Percentiles rank a stretch among this genome's conserved stretches.
phyloP scores from a whole-genome alignment of 30 jellyfish, hydroid and myxozoan genomes.

The Aurelia coerulea region DNA sequence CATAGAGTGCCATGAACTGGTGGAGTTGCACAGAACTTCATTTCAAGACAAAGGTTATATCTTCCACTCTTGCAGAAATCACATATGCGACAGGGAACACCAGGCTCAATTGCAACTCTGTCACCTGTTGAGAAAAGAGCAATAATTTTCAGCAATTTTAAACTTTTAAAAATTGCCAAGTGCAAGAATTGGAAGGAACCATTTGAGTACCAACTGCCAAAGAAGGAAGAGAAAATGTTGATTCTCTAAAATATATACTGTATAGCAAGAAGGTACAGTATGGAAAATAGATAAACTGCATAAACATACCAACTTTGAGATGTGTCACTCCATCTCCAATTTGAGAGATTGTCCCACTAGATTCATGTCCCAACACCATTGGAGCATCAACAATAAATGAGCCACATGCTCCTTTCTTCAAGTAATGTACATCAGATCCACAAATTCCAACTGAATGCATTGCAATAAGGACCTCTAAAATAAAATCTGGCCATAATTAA shows the following conservation, averaged over 20 bases:
- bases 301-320: conserved; percentile 70
- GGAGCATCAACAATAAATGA: conserved; percentile 90
- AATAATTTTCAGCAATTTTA: neutral
- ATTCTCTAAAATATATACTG: too few species aligned
- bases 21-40: conserved; percentile 92
- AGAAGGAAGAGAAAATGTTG: neutral
- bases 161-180: neutral
- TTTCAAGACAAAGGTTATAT: conserved; percentile 86
- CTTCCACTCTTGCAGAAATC: conserved; percentile 86
- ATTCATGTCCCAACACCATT: conserved; percentile 97
- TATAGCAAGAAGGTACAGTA: too few species aligned
- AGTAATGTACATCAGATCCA: conserved; percentile 98
- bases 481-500: neutral
- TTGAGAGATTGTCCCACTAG: conserved; percentile 89
- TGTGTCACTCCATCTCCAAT: conserved; percentile 92
- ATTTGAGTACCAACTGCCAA: neutral
- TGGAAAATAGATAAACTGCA: too few species aligned
- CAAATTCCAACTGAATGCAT: conserved; percentile 97
- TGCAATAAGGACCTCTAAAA: conserved; percentile 86
- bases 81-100: conserved; percentile 95
- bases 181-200: neutral
- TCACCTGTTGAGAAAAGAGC: conserved; percentile 64
- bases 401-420: conserved; percentile 86
- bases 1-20: conserved; percentile 94
- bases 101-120: conserved; percentile 99